Evolutionary conservation across 2,113 vertebrate genomes (phyloP), one percentile per base, ranked within the genome.

Genomic region (Macaca mulatta): DNA sequence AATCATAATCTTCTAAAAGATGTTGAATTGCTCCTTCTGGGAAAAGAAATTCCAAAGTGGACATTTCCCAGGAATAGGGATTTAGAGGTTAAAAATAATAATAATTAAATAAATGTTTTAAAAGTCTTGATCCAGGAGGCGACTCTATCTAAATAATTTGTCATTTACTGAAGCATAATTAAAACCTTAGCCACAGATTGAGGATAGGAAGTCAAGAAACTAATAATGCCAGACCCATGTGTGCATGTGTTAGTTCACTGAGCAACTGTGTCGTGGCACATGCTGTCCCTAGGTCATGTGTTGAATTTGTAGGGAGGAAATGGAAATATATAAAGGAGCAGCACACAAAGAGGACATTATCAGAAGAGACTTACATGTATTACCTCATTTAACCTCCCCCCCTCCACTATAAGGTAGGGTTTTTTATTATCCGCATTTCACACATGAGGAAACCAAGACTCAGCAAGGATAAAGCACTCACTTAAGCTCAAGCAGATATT

Each of bases 41-140:
- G n/a, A 50, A 77, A 89, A 96, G 59, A 94, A 83, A 90, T 32
- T 95, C 86, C 84, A 90, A 92, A 86, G 57, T 78, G 52, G 64
- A 69, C 17, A 45, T 89, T 87, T 77, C 50, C 59, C 80, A 74
- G 45, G 35, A 78, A 85, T 82, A 72, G 72, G 32, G 48, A 83
- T 82, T 74, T 67, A 89, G 78, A 85, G 20, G 14, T 78, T 89
- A 82, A 96, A 22, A 80, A 78, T 78, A n/a, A 80, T 55, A 80
- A 55, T n/a, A 52, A 52, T 52, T n/a, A 55, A 55, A 13, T 55
- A 80, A 55, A 80, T 80, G 50, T 75, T 90, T 74, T 32, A 43
- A 91, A 92, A 93, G 67, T 55, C 45, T 79, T 75, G 13, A 80
- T 55, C n/a, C 23, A 77, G 40, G 9, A 86, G n/a, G 80, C 67